phyloP scores from a whole-genome alignment of 2,888 invertebrate genomes.

The Chelonus formosanus region DNA sequence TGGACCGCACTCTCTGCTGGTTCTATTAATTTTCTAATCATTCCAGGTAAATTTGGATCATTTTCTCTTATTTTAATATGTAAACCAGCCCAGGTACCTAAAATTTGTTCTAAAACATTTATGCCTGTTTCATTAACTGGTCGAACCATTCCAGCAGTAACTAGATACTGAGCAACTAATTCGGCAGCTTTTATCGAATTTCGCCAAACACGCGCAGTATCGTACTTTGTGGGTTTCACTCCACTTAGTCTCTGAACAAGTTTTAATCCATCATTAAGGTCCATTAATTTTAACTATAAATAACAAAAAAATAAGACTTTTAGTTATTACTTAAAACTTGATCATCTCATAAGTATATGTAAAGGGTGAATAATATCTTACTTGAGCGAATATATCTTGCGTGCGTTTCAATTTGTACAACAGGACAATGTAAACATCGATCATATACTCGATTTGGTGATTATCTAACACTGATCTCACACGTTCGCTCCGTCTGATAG shows the following conservation, averaged over 20 bases:
- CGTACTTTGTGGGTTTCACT: slow-evolving; percentile 64
- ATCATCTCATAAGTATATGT: no score
- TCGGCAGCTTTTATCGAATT: slow-evolving; percentile 69
- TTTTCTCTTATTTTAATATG: slow-evolving; percentile 60
- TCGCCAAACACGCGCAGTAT: slow-evolving; percentile 69
- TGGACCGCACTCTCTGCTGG: slow-evolving; percentile 74
- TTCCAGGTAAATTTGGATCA: slow-evolving; percentile 57
- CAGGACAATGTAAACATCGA: slow-evolving; percentile 71
- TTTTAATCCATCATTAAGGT: slow-evolving; percentile 68
- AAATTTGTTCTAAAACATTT: slow-evolving; percentile 58
- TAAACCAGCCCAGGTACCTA: slow-evolving; percentile 60
- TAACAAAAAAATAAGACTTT: slow-evolving; percentile 17
- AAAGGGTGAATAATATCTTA: slow-evolving; percentile 47
- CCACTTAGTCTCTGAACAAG: slow-evolving; percentile 67
- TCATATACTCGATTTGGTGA: slow-evolving; percentile 69
- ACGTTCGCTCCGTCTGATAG: slow-evolving; percentile 64
- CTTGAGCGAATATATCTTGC: slow-evolving; percentile 68
- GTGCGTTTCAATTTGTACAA: slow-evolving; percentile 69
- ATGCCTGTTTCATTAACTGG: slow-evolving; percentile 63
- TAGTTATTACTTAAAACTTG: slow-evolving; percentile 6
- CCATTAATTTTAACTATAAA: slow-evolving; percentile 68
- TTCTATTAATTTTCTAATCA: slow-evolving; percentile 65
- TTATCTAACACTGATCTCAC: slow-evolving; percentile 60
- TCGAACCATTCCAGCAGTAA: slow-evolving; percentile 69
- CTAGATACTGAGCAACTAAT: slow-evolving; percentile 68